Evolutionary conservation across 1,140 invertebrate genomes (phyloP).

Genomic region (Hypothenemus hampei): DNA sequence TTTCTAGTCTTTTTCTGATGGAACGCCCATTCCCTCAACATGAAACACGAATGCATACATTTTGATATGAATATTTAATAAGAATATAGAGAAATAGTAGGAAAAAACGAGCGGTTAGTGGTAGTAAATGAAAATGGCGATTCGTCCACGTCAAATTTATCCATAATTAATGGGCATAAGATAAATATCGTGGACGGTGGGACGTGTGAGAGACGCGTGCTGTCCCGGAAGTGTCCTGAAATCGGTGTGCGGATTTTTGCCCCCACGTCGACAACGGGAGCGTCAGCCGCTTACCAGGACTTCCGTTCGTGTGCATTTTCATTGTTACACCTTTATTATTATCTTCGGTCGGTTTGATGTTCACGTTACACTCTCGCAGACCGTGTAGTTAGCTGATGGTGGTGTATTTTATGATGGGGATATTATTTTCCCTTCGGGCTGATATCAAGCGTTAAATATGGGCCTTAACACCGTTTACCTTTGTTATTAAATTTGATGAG

Average conservation of each 20-base stretch:
- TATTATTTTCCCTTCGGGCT: too few relatives aligned
- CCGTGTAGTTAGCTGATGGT: too few relatives aligned
- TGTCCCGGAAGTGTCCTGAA: conserved; percentile 6
- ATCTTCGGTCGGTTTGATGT: not conserved
- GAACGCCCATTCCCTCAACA: too few relatives aligned
- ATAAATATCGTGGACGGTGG: not conserved
- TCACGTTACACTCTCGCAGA: conserved; percentile 15
- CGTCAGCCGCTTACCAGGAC: conserved; percentile 13
- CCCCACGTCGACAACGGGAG: conserved; percentile 6
- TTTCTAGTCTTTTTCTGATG: too few relatives aligned
- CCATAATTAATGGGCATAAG: conserved; percentile 12
- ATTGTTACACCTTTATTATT: conserved; percentile 6
- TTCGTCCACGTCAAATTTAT: conserved; percentile 21
- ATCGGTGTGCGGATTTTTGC: conserved; percentile 11
- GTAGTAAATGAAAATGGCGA: not conserved
- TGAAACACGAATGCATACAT: too few relatives aligned
- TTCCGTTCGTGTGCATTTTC: not conserved
- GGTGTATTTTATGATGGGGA: too few relatives aligned
- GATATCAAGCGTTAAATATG: too few relatives aligned
- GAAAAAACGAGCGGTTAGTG: too few relatives aligned
- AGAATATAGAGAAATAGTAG: too few relatives aligned
- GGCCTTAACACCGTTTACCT: too few relatives aligned
- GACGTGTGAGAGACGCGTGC: conserved; percentile 7
- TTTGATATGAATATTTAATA: too few relatives aligned
- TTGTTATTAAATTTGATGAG: too few relatives aligned